Percentiles rank a stretch among this genome's conserved stretches.
Evolutionary conservation across 2,797 vertebrate genomes (phyloP).

Genomic region (Lophotriccus pileatus): DNA sequence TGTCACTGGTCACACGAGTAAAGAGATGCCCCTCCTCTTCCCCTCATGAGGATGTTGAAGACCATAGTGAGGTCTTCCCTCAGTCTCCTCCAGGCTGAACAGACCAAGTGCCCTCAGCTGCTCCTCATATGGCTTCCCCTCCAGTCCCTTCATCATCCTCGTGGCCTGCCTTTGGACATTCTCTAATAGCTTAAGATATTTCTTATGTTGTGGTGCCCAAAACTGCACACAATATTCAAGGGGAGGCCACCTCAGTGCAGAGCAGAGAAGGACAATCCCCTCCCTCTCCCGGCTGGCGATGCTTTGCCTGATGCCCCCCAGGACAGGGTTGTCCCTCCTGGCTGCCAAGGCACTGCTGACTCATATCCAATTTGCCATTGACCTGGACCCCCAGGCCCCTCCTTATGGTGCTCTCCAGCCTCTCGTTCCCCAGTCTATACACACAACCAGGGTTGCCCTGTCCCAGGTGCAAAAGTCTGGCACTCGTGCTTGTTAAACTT

Average conservation of each 20-base stretch:
- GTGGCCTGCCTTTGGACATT: neutral
- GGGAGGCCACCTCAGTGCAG: fast-evolving
- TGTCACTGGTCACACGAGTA: neutral
- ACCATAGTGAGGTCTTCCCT: neutral
- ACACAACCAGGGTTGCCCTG: fast-evolving
- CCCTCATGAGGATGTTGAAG: neutral
- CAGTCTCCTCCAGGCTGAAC: neutral
- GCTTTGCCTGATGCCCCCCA: neutral
- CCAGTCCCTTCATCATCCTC: neutral
- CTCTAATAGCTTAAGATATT: neutral
- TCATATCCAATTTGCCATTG: fast-evolving
- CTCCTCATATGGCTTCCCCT: neutral
- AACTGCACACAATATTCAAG: fast-evolving
- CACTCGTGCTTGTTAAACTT: neutral
- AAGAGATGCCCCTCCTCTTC: neutral
- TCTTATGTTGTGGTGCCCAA: fast-evolving
- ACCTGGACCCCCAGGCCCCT: neutral
- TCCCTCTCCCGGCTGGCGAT: fast-evolving
- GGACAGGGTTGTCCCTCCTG: fast-evolving
- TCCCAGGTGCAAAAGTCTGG: neutral
- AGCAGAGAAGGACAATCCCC: neutral
- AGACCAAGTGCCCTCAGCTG: neutral
- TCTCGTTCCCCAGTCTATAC: neutral
- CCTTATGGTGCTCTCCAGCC: fast-evolving
- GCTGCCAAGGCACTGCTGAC: neutral